These are phyloP conservation scores for Parazoanthus atlanticus DNA, from an alignment of 92 coral and sea anemone genomes.

Conservation along the genomic window DNA sequence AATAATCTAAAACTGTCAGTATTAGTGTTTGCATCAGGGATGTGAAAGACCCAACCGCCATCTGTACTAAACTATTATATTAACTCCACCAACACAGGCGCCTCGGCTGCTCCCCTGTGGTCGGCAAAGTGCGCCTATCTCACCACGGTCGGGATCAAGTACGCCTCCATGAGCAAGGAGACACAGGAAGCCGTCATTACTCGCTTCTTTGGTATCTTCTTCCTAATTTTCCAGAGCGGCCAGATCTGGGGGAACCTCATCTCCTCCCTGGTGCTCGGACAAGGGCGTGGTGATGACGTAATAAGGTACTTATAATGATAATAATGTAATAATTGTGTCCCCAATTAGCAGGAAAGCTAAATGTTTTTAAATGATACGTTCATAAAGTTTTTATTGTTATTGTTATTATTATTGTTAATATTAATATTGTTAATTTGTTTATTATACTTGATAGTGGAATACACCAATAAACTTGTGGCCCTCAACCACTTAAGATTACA, in stretches of 20 bases:
- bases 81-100: slow-evolving; percentile 50
- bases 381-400: too few relatives aligned
- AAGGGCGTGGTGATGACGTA: slow-evolving; percentile 45
- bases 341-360: too few relatives aligned
- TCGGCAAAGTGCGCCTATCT: slow-evolving; percentile 96
- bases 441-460: neutral
- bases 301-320: neutral
- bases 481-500: too few relatives aligned
- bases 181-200: slow-evolving; percentile 97
- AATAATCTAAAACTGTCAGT: too few relatives aligned
- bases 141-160: slow-evolving; percentile 90
- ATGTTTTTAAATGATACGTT: too few relatives aligned
- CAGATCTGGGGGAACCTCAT: slow-evolving; percentile 97
- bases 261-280: slow-evolving; percentile 87
- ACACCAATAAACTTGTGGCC: too few relatives aligned
- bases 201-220: slow-evolving; percentile 90
- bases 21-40: neutral
- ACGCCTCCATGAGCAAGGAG: slow-evolving; percentile 71
- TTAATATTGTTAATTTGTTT: too few relatives aligned
- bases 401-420: too few relatives aligned
- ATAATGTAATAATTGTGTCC: too few relatives aligned
- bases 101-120: slow-evolving; percentile 98
- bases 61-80: neutral
- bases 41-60: neutral
- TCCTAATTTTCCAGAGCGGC: slow-evolving; percentile 95